These are phyloP conservation scores for Perccottus glenii DNA, from an alignment of 2,113 vertebrate genomes.

Conservation along the genomic window DNA sequence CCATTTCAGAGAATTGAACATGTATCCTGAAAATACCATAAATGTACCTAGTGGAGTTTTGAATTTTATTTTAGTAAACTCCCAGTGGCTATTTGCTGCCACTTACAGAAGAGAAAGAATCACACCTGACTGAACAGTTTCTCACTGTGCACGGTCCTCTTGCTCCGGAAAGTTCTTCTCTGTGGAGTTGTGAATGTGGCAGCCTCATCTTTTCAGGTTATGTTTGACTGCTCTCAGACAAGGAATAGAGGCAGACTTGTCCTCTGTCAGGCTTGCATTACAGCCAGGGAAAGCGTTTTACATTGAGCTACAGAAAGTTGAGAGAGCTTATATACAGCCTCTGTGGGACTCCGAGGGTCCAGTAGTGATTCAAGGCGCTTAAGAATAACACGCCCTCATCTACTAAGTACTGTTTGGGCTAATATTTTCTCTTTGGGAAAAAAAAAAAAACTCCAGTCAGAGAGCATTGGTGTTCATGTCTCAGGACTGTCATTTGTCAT, in stretches of 20 bases:
- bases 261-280: slow-evolving; percentile 70
- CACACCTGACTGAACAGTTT: slow-evolving; percentile 39
- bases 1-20: slow-evolving; percentile 19
- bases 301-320: slow-evolving; percentile 71
- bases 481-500: slow-evolving; percentile 71
- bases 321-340: slow-evolving; percentile 78
- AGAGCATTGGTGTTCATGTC: slow-evolving; percentile 65
- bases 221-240: slow-evolving; percentile 29
- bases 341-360: slow-evolving; percentile 73
- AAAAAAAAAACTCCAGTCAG: slow-evolving; percentile 56
- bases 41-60: slow-evolving; percentile 13
- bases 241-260: slow-evolving; percentile 76
- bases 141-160: slow-evolving; percentile 15
- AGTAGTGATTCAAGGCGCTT: slow-evolving; percentile 73
- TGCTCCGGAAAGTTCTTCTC: slow-evolving; percentile 19
- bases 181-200: slow-evolving; percentile 25
- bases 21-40: slow-evolving; percentile 14
- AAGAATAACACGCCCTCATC: slow-evolving; percentile 80
- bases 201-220: slow-evolving; percentile 47
- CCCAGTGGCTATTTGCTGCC: slow-evolving; percentile 22
- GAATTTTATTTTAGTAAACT: slow-evolving; percentile 6
- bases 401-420: slow-evolving; percentile 77
- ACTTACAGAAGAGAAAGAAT: slow-evolving; percentile 25
- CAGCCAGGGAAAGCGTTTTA: slow-evolving; percentile 77
- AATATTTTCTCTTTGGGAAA: slow-evolving; percentile 73